Evolutionary conservation across 2,888 invertebrate species (phyloP), one percentile per base, ranked within the genome.

Genomic region (Orthosia incerta): DNA sequence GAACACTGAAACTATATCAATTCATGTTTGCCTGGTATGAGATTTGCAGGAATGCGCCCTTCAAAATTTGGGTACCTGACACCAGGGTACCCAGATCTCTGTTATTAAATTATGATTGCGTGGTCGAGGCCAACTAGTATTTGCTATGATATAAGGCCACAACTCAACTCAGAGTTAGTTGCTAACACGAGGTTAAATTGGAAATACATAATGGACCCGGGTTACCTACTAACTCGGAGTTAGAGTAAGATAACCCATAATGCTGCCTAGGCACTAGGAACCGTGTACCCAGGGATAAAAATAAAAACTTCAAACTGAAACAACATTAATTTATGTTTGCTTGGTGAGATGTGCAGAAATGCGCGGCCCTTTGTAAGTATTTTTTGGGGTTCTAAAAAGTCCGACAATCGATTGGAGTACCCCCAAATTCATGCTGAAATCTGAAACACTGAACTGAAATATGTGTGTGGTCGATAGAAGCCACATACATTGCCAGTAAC

Each of bases 1-100:
- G 90, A 93, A 94, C 94, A 93, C 94, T 93, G 92, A 92, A 93
- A 91, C 93, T 91, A 89, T 91, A 92, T 91, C 92, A 91, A 94
- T 94, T 93, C 94, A 92, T 93, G 87, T 83, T 78, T 57, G 57
- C 82, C 80, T 86, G 76, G 80, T 86, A 79, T 61, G 65, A 76
- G 71, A 80, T 78, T 59, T 86, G 73, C 76, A 81, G 82, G 79
- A 86, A 82, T 86, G 86, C 74, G 72, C 65, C 72, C 51, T 68
- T 81, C 84, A 70, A 74, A 45, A 50, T 70, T 50, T 45, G 39
- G 70, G 15, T 12, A 18, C 15, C 50, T 26, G 39, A 79, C 7
- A 31, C 31, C 7, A 31, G 31, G 31, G 7, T 7, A 31, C 7
- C 7, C 31, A 31, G 31, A 5, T 0, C 2, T 31, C 31, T 31